Percentiles rank a stretch among this genome's conserved stretches.
Conservation (phyloP, 1,140 invertebrate genomes). For the Lineus longissimus region DNA sequence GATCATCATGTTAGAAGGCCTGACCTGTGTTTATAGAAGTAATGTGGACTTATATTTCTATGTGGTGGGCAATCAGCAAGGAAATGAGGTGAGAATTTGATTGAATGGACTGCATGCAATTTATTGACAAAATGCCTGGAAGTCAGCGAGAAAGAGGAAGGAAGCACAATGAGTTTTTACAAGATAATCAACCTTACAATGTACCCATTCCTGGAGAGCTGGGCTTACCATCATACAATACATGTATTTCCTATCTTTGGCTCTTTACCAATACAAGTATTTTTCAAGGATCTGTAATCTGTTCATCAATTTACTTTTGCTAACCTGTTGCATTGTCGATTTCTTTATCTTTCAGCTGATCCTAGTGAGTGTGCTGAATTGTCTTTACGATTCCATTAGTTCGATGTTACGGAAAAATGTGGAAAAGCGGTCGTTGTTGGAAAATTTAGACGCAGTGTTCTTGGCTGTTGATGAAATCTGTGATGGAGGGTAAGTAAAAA, state of each 20-base stretch:
- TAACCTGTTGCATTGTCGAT: too few species aligned
- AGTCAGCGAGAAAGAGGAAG: too few species aligned
- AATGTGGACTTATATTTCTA: slow-evolving; percentile 99
- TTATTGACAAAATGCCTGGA: too few species aligned
- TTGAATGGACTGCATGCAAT: too few species aligned
- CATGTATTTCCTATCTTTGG: too few species aligned
- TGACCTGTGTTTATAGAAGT: slow-evolving; percentile 95
- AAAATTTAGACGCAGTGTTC: slow-evolving; percentile 94
- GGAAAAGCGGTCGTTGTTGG: slow-evolving; percentile 85
- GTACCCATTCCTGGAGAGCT: too few species aligned
- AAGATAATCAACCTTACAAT: too few species aligned
- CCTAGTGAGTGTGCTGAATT: slow-evolving; percentile 89
- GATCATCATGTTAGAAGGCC: slow-evolving; percentile 96
- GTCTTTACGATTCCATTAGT: slow-evolving; percentile 91
- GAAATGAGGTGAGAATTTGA: slow-evolving; percentile 92
- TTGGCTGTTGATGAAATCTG: slow-evolving; percentile 97
- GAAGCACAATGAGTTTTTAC: too few species aligned
- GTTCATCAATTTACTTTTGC: too few species aligned
- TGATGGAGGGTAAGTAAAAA: slow-evolving; percentile 81
- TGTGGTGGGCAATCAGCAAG: slow-evolving; percentile 90
- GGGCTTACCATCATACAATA: too few species aligned
- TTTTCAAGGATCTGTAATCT: too few species aligned
- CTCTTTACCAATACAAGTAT: too few species aligned
- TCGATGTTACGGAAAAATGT: slow-evolving; percentile 94
- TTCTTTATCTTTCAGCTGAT: slow-evolving; percentile 68